Evolutionary conservation across 2,797 vertebrate species (phyloP).

Genomic region (Brachyrhaphis roseni): DNA sequence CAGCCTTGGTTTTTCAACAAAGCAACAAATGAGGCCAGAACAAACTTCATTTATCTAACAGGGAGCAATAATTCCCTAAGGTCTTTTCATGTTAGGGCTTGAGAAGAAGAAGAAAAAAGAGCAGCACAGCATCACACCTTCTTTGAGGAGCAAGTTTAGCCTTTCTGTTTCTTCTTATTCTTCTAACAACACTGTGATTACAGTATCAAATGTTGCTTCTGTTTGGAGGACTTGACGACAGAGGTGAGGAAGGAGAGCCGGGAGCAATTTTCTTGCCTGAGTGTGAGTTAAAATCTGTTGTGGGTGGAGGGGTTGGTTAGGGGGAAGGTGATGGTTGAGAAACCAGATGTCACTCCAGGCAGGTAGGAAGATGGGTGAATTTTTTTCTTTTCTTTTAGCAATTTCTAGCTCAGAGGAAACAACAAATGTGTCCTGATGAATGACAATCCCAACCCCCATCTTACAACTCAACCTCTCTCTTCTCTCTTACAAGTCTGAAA

Average conservation of each 20-base stretch:
- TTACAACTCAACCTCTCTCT: constrained; percentile 23
- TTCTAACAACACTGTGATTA: constrained; percentile 66
- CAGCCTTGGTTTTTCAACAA: constrained; percentile 29
- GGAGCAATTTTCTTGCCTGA: constrained; percentile 42
- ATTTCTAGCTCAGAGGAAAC: constrained; percentile 57
- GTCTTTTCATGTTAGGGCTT: constrained; percentile 72
- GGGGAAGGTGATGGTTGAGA: constrained; percentile 49
- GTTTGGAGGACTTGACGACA: constrained; percentile 57
- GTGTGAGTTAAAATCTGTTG: constrained; percentile 34
- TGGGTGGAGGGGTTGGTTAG: constrained; percentile 24
- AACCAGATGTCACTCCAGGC: constrained; percentile 72
- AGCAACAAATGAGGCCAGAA: constrained; percentile 43
- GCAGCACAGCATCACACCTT: constrained; percentile 57
- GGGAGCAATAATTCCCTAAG: constrained; percentile 63
- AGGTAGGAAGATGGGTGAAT: constrained; percentile 69
- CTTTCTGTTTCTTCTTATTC: constrained; percentile 45
- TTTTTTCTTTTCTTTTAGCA: constrained; percentile 54
- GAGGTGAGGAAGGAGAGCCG: constrained; percentile 48
- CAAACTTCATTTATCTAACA: constrained; percentile 51
- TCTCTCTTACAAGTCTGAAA: constrained; percentile 51
- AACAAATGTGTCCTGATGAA: constrained; percentile 39
- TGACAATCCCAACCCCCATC: constrained; percentile 33
- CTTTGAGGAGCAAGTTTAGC: constrained; percentile 45
- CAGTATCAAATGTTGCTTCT: constrained; percentile 75
- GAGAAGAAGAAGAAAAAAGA: constrained; percentile 43